Evolutionary conservation across 2,888 invertebrate genomes (phyloP).

Genomic region (Rhabditoides inermis): DNA sequence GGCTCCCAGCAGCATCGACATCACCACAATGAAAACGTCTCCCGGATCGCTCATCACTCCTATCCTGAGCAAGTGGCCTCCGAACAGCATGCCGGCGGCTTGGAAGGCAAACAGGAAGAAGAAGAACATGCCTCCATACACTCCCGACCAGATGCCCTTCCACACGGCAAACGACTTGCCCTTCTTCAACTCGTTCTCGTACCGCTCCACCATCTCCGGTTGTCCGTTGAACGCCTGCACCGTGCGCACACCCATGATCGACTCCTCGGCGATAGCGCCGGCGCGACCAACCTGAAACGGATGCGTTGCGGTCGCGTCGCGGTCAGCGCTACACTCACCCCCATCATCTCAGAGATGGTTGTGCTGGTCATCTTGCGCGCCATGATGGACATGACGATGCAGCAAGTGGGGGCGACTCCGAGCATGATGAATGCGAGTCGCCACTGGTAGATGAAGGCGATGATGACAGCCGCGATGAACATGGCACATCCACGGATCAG

Average conservation of each 20-base stretch:
- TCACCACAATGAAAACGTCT: constrained; percentile 39
- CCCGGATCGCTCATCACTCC: constrained; percentile 30
- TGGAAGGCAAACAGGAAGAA: constrained; percentile 35
- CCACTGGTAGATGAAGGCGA: constrained; percentile 39
- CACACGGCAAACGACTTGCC: constrained; percentile 29
- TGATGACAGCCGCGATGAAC: constrained; percentile 27
- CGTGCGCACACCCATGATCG: constrained; percentile 36
- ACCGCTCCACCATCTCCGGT: constrained; percentile 31
- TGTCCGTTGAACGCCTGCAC: constrained; percentile 43
- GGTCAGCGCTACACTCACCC: too few relatives aligned
- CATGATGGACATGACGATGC: constrained; percentile 38
- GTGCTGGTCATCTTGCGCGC: too few relatives aligned
- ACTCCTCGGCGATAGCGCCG: constrained; percentile 40
- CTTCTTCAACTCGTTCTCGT: constrained; percentile 19
- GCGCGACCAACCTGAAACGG: constrained; percentile 31
- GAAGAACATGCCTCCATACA: constrained; percentile 42
- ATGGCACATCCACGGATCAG: constrained; percentile 34
- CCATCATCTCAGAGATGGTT: too few relatives aligned
- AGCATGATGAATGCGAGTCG: constrained; percentile 37
- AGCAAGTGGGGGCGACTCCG: constrained; percentile 34
- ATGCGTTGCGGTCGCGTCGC: too few relatives aligned
- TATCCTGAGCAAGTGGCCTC: constrained; percentile 30
- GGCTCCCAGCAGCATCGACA: constrained; percentile 35
- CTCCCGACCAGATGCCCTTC: constrained; percentile 40
- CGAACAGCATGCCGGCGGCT: constrained; percentile 35